Conservation (phyloP, 2,113 vertebrate species). For the Pseudorasbora parva region DNA sequence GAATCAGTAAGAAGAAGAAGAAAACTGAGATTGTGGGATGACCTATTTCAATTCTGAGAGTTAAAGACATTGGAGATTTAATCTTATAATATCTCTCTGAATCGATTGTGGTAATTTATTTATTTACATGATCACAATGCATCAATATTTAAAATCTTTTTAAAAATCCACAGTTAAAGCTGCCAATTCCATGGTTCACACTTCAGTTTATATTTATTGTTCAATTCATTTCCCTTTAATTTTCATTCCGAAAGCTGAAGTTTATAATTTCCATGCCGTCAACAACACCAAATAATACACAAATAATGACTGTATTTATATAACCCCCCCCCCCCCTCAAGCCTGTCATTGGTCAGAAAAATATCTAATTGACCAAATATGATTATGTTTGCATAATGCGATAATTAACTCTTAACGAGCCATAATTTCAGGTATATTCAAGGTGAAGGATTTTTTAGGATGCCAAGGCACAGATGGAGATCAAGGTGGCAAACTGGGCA, state of each 20-base stretch:
- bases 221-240: too few species aligned
- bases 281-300: neutral
- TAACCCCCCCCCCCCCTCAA: too few species aligned
- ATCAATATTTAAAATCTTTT: neutral
- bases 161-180: neutral
- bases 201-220: neutral
- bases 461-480: constrained; percentile 20
- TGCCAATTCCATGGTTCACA: neutral
- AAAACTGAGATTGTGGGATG: neutral
- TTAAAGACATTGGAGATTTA: too few species aligned
- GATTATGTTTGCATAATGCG: neutral
- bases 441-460: neutral
- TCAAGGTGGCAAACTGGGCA: neutral
- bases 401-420: neutral
- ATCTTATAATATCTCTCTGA: neutral
- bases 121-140: neutral
- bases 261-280: neutral
- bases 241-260: neutral
- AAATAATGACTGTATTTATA: neutral
- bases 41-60: neutral
- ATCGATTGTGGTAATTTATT: neutral
- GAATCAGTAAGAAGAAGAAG: neutral
- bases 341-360: too few species aligned
- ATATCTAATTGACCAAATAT: too few species aligned
- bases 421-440: neutral